These are phyloP conservation scores for Morus bassanus DNA, from an alignment of 2,797 vertebrate genomes.

Conservation along the genomic window DNA sequence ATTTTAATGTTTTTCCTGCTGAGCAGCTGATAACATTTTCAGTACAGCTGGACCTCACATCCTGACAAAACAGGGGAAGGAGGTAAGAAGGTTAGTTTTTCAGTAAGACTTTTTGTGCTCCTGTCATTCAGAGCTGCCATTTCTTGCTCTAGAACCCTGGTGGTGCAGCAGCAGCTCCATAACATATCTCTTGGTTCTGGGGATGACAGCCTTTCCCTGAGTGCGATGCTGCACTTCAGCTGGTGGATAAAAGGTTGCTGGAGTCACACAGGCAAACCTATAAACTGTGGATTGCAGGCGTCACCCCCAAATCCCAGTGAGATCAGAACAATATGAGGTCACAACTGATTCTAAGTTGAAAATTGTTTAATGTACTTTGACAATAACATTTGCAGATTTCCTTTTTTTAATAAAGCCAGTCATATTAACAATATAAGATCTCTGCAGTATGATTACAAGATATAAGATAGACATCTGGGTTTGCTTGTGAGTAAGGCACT, in stretches of 20 bases:
- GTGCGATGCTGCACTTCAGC: neutral
- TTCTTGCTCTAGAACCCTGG: neutral
- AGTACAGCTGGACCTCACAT: neutral
- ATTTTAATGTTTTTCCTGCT: neutral
- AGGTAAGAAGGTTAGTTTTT: neutral
- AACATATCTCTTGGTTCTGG: neutral
- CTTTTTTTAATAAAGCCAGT: constrained; percentile 64
- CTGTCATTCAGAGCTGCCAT: neutral
- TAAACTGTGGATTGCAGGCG: constrained; percentile 21
- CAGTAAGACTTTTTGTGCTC: neutral
- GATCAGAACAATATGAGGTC: constrained; percentile 44
- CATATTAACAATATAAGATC: constrained; percentile 29
- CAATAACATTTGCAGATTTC: constrained; percentile 56
- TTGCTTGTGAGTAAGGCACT: neutral
- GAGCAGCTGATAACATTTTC: neutral
- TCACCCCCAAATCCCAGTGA: constrained; percentile 39
- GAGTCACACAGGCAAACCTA: constrained; percentile 10
- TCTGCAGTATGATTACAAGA: neutral
- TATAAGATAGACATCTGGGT: neutral
- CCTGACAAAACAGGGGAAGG: neutral
- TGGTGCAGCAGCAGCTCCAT: neutral
- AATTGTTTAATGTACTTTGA: constrained; percentile 25
- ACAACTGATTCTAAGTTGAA: constrained; percentile 39
- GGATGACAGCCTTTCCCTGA: neutral
- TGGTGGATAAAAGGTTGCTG: neutral